Conservation (phyloP, 64 coral and sea anemone genomes). For the Montipora efflorescens region DNA sequence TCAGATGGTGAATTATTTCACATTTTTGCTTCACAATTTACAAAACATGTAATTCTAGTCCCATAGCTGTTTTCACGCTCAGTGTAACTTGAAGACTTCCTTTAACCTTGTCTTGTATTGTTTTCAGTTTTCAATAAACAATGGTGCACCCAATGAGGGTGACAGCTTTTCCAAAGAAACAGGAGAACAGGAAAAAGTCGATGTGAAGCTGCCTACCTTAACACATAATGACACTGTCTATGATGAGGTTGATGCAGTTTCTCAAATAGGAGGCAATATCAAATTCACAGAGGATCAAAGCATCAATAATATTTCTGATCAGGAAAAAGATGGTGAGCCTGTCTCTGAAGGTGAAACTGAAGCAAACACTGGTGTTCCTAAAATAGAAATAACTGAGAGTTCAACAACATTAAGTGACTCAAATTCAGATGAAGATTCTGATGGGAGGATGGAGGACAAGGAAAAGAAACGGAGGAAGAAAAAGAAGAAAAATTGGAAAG, state of each 20-base stretch:
- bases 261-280: background rate
- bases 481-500: background rate
- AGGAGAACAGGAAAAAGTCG: background rate
- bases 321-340: background rate
- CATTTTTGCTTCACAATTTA: no score
- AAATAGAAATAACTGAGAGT: background rate
- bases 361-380: constrained; percentile 16
- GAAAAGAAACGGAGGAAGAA: constrained; percentile 15
- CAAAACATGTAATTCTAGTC: no score
- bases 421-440: constrained; percentile 5
- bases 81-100: no score
- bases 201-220: background rate
- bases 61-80: no score
- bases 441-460: background rate
- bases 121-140: background rate
- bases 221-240: background rate
- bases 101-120: background rate
- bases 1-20: no score
- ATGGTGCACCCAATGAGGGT: background rate
- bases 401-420: background rate
- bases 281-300: background rate
- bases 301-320: background rate
- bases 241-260: background rate
- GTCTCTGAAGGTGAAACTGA: background rate
- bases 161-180: background rate